Percentiles rank a stretch among this genome's conserved stretches.
Conservation (phyloP, 53 echinoderm and acorn worm genomes). For the Apostichopus leukothele region DNA sequence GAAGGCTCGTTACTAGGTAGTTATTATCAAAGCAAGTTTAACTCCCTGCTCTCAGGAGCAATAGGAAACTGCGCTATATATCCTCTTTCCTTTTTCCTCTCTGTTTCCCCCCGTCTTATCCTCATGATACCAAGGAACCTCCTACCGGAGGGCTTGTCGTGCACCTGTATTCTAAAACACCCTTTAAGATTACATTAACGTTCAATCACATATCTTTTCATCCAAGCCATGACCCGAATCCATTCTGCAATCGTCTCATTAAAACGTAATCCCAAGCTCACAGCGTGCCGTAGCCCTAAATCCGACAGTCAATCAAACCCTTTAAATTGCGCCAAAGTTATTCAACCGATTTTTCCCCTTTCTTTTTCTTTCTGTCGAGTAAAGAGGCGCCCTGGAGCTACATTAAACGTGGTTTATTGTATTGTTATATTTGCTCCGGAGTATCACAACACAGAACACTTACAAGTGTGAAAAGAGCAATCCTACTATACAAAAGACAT, state of each 20-base stretch:
- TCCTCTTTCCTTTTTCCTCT: no score
- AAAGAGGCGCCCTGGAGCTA: not conserved
- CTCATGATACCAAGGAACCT: not conserved
- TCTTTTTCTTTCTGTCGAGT: not conserved
- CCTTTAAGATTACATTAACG: not conserved
- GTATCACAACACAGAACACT: conserved; percentile 7
- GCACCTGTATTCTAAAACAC: not conserved
- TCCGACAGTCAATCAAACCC: conserved; percentile 33
- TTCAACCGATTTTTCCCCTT: not conserved
- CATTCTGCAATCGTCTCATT: conserved; percentile 19
- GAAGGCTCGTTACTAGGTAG: no score
- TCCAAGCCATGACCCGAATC: not conserved
- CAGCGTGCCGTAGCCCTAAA: conserved; percentile 12
- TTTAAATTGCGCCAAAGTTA: conserved; percentile 29
- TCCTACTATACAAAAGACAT: not conserved
- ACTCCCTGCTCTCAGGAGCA: no score
- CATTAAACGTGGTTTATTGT: no score
- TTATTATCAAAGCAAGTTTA: no score
- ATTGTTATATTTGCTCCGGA: not conserved
- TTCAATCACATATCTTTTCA: not conserved
- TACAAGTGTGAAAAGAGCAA: conserved; percentile 10
- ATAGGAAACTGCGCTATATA: no score
- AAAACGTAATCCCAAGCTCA: not conserved
- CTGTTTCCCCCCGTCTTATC: no score
- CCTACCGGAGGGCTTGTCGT: not conserved